Conservation (phyloP, 2,797 vertebrate genomes). For the Muscicapa comitata region DNA sequence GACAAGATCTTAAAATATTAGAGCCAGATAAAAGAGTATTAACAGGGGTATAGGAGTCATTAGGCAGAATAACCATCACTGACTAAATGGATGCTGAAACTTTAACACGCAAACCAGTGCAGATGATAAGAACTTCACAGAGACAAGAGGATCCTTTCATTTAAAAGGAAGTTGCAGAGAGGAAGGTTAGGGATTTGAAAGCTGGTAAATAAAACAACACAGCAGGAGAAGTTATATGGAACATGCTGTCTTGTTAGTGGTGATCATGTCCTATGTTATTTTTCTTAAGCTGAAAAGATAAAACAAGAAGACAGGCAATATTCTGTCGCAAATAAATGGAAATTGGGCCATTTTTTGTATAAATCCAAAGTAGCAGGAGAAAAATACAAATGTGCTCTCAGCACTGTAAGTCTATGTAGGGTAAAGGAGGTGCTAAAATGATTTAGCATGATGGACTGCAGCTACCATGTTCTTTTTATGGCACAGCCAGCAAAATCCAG, state of each 20-base stretch:
- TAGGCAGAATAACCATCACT: constrained; percentile 39
- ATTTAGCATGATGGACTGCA: not conserved
- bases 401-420: not conserved
- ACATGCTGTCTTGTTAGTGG: constrained; percentile 45
- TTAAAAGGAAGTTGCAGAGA: constrained; percentile 58
- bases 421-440: constrained; percentile 1
- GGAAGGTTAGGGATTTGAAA: constrained; percentile 63
- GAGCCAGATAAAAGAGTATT: constrained; percentile 57
- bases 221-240: constrained; percentile 30
- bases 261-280: constrained; percentile 37
- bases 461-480: not conserved
- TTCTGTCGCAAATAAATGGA: constrained; percentile 53
- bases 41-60: constrained; percentile 51
- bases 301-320: constrained; percentile 47
- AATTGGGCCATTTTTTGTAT: constrained; percentile 38
- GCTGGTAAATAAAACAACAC: constrained; percentile 69
- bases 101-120: constrained; percentile 41
- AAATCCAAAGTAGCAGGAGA: constrained; percentile 9
- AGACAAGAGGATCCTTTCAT: constrained; percentile 58
- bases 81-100: constrained; percentile 51
- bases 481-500: not conserved
- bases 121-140: constrained; percentile 55
- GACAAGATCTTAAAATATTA: constrained; percentile 62
- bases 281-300: constrained; percentile 55
- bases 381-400: constrained; percentile 13